phyloP scores from a whole-genome alignment of 2,888 invertebrate species.

The Dolichomitus sp. region DNA sequence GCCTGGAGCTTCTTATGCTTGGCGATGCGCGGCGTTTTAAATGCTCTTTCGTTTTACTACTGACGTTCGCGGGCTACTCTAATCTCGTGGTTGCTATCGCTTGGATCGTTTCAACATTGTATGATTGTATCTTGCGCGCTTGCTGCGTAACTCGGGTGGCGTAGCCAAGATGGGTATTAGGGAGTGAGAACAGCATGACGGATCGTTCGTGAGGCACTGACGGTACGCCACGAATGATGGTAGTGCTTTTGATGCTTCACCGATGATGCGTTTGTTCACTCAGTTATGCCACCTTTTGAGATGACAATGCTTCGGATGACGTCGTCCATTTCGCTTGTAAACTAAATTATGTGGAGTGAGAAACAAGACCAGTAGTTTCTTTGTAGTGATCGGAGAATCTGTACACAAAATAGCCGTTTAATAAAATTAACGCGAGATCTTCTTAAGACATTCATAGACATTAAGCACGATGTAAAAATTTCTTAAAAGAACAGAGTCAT shows the following conservation, averaged over 20 bases:
- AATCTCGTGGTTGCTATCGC: slow-evolving; percentile 30
- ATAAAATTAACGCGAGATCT: neutral
- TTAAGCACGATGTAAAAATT: too few relatives aligned
- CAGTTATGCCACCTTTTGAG: neutral
- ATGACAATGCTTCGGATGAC: neutral
- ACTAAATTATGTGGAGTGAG: neutral
- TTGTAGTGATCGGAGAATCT: neutral
- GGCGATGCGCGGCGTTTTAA: slow-evolving; percentile 39
- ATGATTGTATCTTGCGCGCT: slow-evolving; percentile 22
- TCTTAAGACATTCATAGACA: too few relatives aligned
- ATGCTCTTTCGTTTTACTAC: slow-evolving; percentile 38
- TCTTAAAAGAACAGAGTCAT: too few relatives aligned
- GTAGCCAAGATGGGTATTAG: slow-evolving; percentile 33
- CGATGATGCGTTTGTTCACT: neutral
- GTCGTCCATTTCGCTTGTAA: neutral
- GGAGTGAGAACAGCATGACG: slow-evolving; percentile 42
- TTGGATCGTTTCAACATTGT: slow-evolving; percentile 32
- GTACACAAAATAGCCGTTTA: neutral
- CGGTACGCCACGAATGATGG: neutral
- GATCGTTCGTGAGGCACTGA: slow-evolving; percentile 17
- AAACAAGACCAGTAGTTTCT: neutral
- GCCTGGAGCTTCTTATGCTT: slow-evolving; percentile 7
- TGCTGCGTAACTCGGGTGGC: slow-evolving; percentile 40
- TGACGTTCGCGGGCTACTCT: slow-evolving; percentile 20
- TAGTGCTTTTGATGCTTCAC: neutral